Conservation (phyloP, 2,797 vertebrate genomes). For the Squalus acanthias region DNA sequence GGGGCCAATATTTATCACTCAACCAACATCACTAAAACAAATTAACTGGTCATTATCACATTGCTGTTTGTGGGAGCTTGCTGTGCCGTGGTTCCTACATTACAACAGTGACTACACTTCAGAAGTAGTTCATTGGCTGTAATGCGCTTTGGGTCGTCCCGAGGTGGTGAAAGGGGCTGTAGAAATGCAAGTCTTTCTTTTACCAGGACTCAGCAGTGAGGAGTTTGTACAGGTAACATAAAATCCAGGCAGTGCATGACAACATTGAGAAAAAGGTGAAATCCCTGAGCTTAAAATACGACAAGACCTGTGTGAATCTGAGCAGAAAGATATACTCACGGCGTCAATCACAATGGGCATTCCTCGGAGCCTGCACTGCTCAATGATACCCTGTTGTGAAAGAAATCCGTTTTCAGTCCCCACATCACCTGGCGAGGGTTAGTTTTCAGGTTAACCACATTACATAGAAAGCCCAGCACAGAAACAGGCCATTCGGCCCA, state of each 20-base stretch:
- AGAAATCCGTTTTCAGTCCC: not conserved
- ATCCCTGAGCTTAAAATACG: not conserved
- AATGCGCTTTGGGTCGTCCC: not conserved
- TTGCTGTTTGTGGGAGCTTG: not conserved
- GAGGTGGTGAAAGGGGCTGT: not conserved
- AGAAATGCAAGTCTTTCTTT: not conserved
- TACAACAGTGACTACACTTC: not conserved
- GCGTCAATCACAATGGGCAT: slow-evolving; percentile 90
- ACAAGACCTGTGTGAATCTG: not conserved
- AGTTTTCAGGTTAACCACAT: not conserved
- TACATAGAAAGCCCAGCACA: not conserved
- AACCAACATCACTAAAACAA: not conserved
- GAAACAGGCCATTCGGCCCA: not conserved
- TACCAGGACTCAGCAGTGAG: not conserved
- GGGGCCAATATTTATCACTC: no score
- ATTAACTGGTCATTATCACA: not conserved
- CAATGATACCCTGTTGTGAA: slow-evolving; percentile 77
- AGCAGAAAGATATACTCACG: slow-evolving; percentile 64
- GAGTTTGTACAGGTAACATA: not conserved
- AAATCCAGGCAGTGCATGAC: not conserved
- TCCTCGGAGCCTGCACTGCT: slow-evolving; percentile 76
- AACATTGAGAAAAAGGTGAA: not conserved
- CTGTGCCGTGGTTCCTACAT: not conserved
- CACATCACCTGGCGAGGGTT: not conserved
- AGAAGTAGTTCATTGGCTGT: not conserved